phyloP scores from a whole-genome alignment of 2,888 invertebrate species.

The Odontomyia ornata region DNA sequence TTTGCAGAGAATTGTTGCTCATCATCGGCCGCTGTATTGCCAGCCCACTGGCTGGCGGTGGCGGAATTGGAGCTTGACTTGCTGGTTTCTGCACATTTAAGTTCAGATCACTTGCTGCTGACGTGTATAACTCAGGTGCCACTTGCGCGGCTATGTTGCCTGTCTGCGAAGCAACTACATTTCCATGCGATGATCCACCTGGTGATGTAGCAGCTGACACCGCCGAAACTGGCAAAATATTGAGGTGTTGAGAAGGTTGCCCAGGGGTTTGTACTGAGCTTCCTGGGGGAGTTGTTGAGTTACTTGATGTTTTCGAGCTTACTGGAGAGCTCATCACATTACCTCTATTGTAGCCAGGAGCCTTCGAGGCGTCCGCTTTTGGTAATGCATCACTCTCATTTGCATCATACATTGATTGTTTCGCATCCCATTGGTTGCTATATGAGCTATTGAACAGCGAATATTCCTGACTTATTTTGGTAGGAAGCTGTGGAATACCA shows the following conservation, averaged over 20 bases:
- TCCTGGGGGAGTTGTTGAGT: conserved; percentile 67
- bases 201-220: conserved; percentile 51
- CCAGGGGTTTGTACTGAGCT: conserved; percentile 52
- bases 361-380: conserved; percentile 86
- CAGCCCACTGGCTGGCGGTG: conserved; percentile 56
- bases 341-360: conserved; percentile 85
- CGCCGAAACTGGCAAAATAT: conserved; percentile 52
- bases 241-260: conserved; percentile 51
- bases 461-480: conserved; percentile 71
- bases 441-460: conserved; percentile 84
- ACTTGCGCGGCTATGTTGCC: conserved; percentile 33
- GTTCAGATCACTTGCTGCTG: conserved; percentile 51
- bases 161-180: conserved; percentile 10
- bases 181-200: conserved; percentile 46
- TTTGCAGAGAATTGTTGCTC: conserved; percentile 47
- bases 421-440: conserved; percentile 65
- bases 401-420: conserved; percentile 62
- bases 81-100: conserved; percentile 50
- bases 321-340: conserved; percentile 81
- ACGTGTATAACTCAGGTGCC: conserved; percentile 52
- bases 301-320: conserved; percentile 70
- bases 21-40: conserved; percentile 60
- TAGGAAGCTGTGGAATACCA: conserved; percentile 56
- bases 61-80: conserved; percentile 50
- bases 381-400: conserved; percentile 64